Evolutionary conservation across 2,888 invertebrate genomes (phyloP).

Genomic region (Microctonus aethiopoides): DNA sequence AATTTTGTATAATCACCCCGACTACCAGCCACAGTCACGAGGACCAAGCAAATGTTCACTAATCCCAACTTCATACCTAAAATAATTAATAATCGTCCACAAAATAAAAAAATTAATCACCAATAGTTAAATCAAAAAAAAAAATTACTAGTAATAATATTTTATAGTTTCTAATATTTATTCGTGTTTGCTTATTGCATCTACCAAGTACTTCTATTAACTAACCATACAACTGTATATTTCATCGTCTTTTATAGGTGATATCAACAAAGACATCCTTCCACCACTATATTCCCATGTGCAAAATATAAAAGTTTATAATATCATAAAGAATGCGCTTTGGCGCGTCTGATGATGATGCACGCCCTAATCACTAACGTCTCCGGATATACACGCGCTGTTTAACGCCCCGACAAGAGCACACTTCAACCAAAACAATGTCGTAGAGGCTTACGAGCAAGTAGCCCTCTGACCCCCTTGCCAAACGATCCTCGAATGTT

Average conservation of each 20-base stretch:
- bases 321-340: conserved; percentile 2
- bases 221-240: conserved; percentile 39
- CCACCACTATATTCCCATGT: conserved; percentile 41
- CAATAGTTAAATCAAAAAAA: not conserved
- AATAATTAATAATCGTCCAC: not conserved
- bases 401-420: conserved; percentile 60
- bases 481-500: conserved; percentile 60
- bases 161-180: not conserved
- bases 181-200: not conserved
- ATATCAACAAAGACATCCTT: conserved; percentile 38
- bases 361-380: conserved; percentile 33
- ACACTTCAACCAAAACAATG: conserved; percentile 62
- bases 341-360: conserved; percentile 33
- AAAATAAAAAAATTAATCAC: not conserved
- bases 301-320: not conserved
- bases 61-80: conserved; percentile 39
- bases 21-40: conserved; percentile 35
- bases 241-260: conserved; percentile 41
- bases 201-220: conserved; percentile 35
- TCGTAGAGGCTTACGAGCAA: conserved; percentile 58
- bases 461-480: conserved; percentile 65
- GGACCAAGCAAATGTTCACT: conserved; percentile 35
- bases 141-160: not conserved
- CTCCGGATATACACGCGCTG: conserved; percentile 57
- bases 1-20: conserved; percentile 55